phyloP scores from a whole-genome alignment of 2,113 vertebrate genomes.

The Sporophila hypoxantha region DNA sequence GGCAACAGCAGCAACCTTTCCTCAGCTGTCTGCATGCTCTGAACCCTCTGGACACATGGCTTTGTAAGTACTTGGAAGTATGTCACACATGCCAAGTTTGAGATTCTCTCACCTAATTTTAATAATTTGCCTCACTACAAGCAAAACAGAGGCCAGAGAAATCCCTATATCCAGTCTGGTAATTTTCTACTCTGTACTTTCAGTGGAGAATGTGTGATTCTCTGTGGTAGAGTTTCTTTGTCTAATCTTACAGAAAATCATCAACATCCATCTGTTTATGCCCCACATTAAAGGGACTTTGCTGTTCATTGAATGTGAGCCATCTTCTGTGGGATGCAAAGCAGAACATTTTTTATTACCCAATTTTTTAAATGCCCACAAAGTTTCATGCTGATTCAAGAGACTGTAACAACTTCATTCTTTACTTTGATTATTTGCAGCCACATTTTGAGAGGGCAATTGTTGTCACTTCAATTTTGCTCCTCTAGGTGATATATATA shows the following conservation, averaged over 20 bases:
- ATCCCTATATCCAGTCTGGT: background rate
- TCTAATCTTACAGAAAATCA: background rate
- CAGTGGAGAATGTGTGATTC: background rate
- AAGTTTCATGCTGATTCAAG: background rate
- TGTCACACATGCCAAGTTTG: background rate
- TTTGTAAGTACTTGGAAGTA: background rate
- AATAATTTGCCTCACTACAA: background rate
- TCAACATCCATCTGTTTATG: background rate
- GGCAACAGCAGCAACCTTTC: background rate
- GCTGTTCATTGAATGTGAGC: background rate
- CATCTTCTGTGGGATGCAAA: background rate
- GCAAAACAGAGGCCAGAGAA: background rate
- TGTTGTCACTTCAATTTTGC: background rate
- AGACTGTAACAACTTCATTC: background rate
- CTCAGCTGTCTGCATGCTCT: background rate
- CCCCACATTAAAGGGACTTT: background rate
- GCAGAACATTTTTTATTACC: background rate
- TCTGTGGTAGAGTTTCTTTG: background rate
- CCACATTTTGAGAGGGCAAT: background rate
- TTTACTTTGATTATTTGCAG: background rate
- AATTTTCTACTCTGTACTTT: background rate
- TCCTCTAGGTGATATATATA: background rate
- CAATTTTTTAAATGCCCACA: background rate
- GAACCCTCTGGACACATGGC: background rate
- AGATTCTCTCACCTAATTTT: background rate